phyloP scores from a whole-genome alignment of 2,888 invertebrate genomes.

The Trichogramma dendrolimi region DNA sequence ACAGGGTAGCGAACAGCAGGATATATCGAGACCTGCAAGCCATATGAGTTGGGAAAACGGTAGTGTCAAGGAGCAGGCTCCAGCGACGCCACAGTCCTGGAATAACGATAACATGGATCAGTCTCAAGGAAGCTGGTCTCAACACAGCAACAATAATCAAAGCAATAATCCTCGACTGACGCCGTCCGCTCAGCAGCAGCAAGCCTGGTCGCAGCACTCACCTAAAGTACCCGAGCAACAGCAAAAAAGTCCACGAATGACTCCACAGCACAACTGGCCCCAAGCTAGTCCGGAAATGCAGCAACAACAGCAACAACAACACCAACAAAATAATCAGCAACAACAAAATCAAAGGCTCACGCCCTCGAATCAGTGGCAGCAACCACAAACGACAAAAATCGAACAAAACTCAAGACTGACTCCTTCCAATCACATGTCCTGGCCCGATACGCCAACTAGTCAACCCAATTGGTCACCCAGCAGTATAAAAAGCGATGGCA shows the following conservation, averaged over 20 bases:
- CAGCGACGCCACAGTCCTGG: conserved; percentile 48
- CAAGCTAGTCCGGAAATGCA: conserved; percentile 45
- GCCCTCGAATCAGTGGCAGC: conserved; percentile 45
- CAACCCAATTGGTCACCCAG: conserved; percentile 52
- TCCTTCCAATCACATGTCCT: conserved; percentile 50
- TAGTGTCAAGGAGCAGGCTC: conserved; percentile 42
- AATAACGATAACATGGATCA: conserved; percentile 41
- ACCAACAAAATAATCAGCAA: conserved; percentile 46
- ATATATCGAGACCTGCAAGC: conserved; percentile 45
- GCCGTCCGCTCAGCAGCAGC: conserved; percentile 41
- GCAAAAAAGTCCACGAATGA: conserved; percentile 44
- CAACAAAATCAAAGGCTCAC: conserved; percentile 50
- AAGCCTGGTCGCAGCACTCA: conserved; percentile 47
- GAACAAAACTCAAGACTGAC: conserved; percentile 49
- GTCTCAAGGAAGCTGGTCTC: conserved; percentile 47
- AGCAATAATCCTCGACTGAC: conserved; percentile 43
- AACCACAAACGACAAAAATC: conserved; percentile 51
- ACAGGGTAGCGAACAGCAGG: conserved; percentile 38
- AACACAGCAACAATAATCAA: conserved; percentile 44
- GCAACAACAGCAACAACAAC: conserved; percentile 54
- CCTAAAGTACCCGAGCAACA: conserved; percentile 45
- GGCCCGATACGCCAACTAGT: conserved; percentile 52
- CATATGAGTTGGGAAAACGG: conserved; percentile 49
- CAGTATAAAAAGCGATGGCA: conserved; percentile 49
- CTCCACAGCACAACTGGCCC: conserved; percentile 45